Evolutionary conservation across 2,888 invertebrate genomes (phyloP).

Genomic region (Callinectes sapidus): DNA sequence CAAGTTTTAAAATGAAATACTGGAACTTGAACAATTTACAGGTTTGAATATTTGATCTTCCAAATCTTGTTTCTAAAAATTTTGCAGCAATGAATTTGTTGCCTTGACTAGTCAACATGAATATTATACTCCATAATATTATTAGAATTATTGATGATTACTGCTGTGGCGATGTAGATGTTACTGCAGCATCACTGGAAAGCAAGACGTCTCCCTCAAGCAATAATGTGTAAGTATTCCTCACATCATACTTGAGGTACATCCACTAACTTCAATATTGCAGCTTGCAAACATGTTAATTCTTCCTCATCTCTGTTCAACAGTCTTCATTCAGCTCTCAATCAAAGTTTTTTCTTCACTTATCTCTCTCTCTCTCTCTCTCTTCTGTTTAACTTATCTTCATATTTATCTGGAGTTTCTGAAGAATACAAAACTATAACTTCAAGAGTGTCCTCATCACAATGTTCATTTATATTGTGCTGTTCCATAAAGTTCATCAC

Average conservation of each 20-base stretch:
- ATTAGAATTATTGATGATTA: neutral
- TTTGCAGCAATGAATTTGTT: neutral
- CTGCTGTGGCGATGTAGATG: neutral
- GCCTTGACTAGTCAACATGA: neutral
- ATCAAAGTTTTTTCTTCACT: neutral
- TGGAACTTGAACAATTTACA: neutral
- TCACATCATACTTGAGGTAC: slow-evolving; percentile 4
- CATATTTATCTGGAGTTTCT: slow-evolving; percentile 19
- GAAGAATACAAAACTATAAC: slow-evolving; percentile 31
- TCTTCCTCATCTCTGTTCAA: neutral
- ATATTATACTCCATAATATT: neutral
- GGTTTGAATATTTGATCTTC: neutral
- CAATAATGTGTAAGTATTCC: neutral
- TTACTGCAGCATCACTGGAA: neutral
- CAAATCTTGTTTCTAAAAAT: neutral
- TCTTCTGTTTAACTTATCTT: slow-evolving; percentile 3
- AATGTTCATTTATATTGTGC: slow-evolving; percentile 17
- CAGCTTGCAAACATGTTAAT: slow-evolving; percentile 34
- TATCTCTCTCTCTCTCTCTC: neutral
- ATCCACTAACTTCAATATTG: neutral
- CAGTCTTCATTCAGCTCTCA: neutral
- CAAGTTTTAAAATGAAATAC: neutral
- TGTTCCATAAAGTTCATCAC: slow-evolving; percentile 20
- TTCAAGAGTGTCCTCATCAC: neutral
- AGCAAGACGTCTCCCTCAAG: neutral